These are phyloP conservation scores for Agonum fuliginosum DNA, from an alignment of 2,888 invertebrate genomes.

Conservation along the genomic window DNA sequence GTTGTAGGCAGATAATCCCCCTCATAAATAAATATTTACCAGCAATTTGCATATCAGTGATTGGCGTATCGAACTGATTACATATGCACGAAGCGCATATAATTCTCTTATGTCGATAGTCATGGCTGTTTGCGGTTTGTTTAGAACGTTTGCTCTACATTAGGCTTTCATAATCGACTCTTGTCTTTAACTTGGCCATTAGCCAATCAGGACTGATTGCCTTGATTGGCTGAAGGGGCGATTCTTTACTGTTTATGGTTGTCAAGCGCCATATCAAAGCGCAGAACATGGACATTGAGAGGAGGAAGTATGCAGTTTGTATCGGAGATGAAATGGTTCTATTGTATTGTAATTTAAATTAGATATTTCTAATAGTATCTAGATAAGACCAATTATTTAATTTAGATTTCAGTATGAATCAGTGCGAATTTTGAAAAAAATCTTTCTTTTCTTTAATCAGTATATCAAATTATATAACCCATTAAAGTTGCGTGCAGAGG, in stretches of 20 bases:
- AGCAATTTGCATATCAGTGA: neutral
- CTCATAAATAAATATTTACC: slow-evolving; percentile 15
- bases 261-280: slow-evolving; percentile 19
- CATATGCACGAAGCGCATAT: neutral
- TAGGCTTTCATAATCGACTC: slow-evolving; percentile 35
- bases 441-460: no score
- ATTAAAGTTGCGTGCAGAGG: no score
- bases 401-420: no score
- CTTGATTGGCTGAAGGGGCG: slow-evolving; percentile 34
- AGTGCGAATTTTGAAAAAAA: no score
- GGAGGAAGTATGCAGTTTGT: no score
- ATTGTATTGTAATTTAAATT: no score
- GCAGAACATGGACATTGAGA: neutral
- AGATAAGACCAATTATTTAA: no score
- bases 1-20: neutral
- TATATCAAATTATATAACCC: no score
- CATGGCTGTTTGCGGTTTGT: no score
- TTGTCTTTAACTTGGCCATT: slow-evolving; percentile 26
- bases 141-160: slow-evolving; percentile 20
- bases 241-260: neutral
- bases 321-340: no score
- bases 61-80: neutral
- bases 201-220: slow-evolving; percentile 36
- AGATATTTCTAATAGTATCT: no score
- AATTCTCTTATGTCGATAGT: no score